phyloP scores from a whole-genome alignment of 2,113 vertebrate genomes.

The Dipodomys ordii region DNA sequence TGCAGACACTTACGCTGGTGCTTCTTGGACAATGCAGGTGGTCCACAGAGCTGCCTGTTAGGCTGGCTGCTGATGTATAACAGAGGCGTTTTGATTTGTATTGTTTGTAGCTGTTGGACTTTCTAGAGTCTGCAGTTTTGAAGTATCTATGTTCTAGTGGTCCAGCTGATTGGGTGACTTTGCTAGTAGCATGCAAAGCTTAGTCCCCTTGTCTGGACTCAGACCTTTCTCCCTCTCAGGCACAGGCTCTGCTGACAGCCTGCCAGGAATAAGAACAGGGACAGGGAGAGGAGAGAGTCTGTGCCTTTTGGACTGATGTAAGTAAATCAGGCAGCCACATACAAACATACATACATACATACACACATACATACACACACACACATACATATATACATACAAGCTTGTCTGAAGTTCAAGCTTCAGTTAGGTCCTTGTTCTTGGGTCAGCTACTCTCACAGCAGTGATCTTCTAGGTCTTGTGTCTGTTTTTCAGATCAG shows the following conservation, averaged over 20 bases:
- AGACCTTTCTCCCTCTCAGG: not conserved
- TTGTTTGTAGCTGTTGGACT: not conserved
- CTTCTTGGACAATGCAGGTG: not conserved
- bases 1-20: accelerated
- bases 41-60: not conserved
- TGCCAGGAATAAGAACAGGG: too few species aligned
- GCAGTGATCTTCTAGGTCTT: not conserved
- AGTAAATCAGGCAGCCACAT: not conserved
- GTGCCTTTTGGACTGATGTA: not conserved
- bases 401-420: not conserved
- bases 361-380: not conserved
- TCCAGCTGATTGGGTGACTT: not conserved
- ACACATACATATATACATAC: not conserved
- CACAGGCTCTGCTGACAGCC: not conserved
- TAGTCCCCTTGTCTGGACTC: not conserved
- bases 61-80: not conserved
- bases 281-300: not conserved
- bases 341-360: accelerated
- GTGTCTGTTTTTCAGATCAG: not conserved
- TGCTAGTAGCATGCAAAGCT: too few species aligned
- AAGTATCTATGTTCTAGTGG: not conserved
- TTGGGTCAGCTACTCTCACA: accelerated
- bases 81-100: not conserved
- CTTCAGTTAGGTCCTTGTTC: not conserved
- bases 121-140: not conserved